These are phyloP conservation scores for Calyptomena viridis DNA, from an alignment of 2,113 vertebrate species.

Conservation along the genomic window DNA sequence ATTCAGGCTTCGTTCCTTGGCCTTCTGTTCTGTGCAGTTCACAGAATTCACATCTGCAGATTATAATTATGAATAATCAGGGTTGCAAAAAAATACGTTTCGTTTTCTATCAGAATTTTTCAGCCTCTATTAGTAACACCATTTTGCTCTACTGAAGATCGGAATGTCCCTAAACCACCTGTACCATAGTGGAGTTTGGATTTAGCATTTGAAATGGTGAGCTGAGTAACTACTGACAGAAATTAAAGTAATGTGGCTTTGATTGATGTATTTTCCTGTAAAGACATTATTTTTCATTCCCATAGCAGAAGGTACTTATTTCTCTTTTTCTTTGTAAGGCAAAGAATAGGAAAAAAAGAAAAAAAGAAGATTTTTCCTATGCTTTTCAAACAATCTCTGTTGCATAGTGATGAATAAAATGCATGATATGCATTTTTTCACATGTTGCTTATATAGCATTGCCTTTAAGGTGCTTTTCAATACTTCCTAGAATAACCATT, in stretches of 20 bases:
- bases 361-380: neutral
- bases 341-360: neutral
- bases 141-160: neutral
- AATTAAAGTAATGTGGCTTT: neutral
- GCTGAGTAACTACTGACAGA: neutral
- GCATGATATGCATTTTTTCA: neutral
- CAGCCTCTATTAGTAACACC: neutral
- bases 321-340: neutral
- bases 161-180: neutral
- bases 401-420: neutral
- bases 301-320: neutral
- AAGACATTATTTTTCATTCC: neutral
- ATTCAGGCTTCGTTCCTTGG: neutral
- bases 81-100: neutral
- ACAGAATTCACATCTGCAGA: neutral
- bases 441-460: neutral
- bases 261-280: neutral
- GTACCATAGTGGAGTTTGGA: neutral
- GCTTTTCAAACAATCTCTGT: neutral
- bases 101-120: neutral
- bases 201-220: neutral
- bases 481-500: too few species aligned
- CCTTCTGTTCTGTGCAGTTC: slow-evolving; percentile 9
- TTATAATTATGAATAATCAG: neutral
- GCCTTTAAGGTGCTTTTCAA: too few species aligned